Conservation (phyloP, 2,113 vertebrate genomes). For the Oryzias woworae region DNA sequence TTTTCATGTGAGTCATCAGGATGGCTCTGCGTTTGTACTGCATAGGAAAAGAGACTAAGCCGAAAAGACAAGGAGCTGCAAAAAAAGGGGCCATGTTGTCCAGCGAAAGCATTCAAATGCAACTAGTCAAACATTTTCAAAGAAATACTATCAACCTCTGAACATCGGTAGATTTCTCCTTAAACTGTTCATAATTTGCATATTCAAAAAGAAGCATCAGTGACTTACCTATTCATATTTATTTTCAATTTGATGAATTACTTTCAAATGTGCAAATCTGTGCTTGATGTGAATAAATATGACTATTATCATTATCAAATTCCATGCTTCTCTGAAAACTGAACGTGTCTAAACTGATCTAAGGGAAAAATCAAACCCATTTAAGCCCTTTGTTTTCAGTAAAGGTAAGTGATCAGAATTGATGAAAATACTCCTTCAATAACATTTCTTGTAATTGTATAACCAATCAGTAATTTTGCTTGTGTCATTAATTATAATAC, state of each 20-base stretch:
- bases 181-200: conserved; percentile 1
- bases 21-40: conserved; percentile 25
- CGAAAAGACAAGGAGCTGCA: conserved; percentile 35
- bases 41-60: conserved; percentile 33
- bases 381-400: neutral
- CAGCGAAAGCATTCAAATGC: conserved; percentile 32
- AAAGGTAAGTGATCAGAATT: neutral
- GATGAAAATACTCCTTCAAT: too few relatives aligned
- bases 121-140: conserved; percentile 31
- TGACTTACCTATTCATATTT: neutral
- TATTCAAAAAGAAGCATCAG: neutral
- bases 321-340: conserved; percentile 27
- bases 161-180: conserved; percentile 11
- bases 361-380: conserved; percentile 4
- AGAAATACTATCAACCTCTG: conserved; percentile 17
- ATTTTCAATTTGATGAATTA: neutral
- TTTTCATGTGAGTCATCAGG: conserved; percentile 33
- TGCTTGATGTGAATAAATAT: neutral
- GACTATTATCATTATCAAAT: conserved; percentile 9
- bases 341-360: conserved; percentile 1
- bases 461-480: too few relatives aligned
- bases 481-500: too few relatives aligned
- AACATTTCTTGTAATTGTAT: too few relatives aligned
- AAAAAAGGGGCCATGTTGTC: conserved; percentile 33
- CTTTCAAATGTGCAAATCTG: conserved; percentile 23